Conservation (phyloP, 1,140 invertebrate genomes). For the Formica selysi region DNA sequence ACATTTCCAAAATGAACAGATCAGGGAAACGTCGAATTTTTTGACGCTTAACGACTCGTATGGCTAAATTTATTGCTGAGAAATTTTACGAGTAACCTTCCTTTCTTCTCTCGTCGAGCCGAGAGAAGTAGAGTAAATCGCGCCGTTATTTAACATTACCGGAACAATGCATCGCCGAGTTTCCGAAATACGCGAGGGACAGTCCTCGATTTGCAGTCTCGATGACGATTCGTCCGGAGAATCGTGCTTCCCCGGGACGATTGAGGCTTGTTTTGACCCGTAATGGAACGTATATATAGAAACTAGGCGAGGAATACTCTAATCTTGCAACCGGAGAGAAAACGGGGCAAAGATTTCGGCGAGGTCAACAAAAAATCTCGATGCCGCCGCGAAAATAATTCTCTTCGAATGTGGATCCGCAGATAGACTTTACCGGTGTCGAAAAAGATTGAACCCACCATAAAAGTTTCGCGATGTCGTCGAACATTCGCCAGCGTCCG, state of each 20-base stretch:
- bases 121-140: slow-evolving; percentile 9
- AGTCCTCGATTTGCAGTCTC: slow-evolving; percentile 40
- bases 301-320: slow-evolving; percentile 36
- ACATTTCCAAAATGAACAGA: slow-evolving; percentile 22
- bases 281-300: slow-evolving; percentile 26
- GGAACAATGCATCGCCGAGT: slow-evolving; percentile 3
- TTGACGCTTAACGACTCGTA: slow-evolving; percentile 23
- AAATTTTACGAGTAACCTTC: slow-evolving; percentile 33
- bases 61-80: slow-evolving; percentile 56
- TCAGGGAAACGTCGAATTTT: slow-evolving; percentile 9
- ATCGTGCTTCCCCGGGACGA: slow-evolving; percentile 1
- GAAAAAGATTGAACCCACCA: slow-evolving; percentile 9
- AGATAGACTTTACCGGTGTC: neutral
- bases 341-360: neutral
- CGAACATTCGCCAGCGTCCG: neutral
- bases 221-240: slow-evolving; percentile 6
- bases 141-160: neutral
- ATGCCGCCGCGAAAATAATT: neutral
- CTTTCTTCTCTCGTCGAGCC: neutral
- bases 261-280: slow-evolving; percentile 42
- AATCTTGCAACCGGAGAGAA: neutral
- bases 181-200: neutral
- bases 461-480: slow-evolving; percentile 17
- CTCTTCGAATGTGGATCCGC: neutral
- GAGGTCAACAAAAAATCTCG: neutral